Evolutionary conservation across 2,113 vertebrate genomes (phyloP), one percentile per base, ranked within the genome.

Genomic region (Antigone vipio): DNA sequence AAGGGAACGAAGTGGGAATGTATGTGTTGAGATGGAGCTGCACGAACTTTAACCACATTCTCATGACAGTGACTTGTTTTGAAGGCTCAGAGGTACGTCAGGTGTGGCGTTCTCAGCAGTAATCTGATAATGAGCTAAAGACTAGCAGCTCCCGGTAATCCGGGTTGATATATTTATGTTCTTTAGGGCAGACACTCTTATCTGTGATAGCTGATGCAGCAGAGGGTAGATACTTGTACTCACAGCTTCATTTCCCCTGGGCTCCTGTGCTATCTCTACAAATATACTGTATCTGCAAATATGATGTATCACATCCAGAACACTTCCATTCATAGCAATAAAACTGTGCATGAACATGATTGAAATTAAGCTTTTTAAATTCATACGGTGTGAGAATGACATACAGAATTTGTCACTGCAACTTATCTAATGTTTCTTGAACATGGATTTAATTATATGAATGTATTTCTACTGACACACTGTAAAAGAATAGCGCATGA

Each of bases 1-100:
- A 99, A 68, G 99, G 99, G 20, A 99, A 99, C 0, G 98, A 99
- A 59, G 99, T 99, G 44, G 99, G 99, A 0, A 98, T 98, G 93
- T 99, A 99, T 2, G 98, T 99, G 64, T 93, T 99, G 92, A 98
- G 99, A 53, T 99, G 99, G 99, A 99, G 99, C 98, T 99, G 99
- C 93, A 99, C 99, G 0, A 99, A 99, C 87, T 99, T 99, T 38
- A 98, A 99, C 96, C 98, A 98, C 98, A 99, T 99, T 89, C 99
- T 99, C 85, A 99, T 99, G 98, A 99, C 99, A 1, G 99, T 99
- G 91, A 98, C 99, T 34, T 99, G 99, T 96, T 97, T 73, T 44
- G 99, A 99, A 67, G 97, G 95, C 69, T 96, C 98, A 5, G 97
- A 98, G 98, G 98, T 98, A 94, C 0, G n/a, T 9, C 77, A 81